A percentile compares a stretch with the other conserved stretches of the same genome.
These are phyloP conservation scores for Syngnathus scovelli DNA, from an alignment of 2,113 vertebrate species.

Conservation along the genomic window DNA sequence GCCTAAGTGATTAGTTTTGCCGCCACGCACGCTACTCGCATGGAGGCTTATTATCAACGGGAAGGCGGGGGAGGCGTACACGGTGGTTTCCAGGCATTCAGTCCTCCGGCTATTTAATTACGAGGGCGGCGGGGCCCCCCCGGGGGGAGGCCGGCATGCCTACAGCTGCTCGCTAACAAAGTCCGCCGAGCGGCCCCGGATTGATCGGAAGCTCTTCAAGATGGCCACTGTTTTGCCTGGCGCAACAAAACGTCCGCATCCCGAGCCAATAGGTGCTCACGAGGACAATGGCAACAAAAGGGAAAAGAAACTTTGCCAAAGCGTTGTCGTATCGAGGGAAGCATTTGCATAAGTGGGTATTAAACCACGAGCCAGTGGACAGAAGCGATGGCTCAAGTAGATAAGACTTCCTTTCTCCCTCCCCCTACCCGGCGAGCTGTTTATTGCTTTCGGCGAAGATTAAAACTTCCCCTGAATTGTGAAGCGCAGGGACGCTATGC, in stretches of 20 bases:
- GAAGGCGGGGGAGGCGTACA: constrained; percentile 31
- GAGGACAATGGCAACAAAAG: not conserved
- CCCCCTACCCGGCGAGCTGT: constrained; percentile 9
- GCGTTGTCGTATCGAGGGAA: constrained; percentile 36
- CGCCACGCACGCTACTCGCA: constrained; percentile 31
- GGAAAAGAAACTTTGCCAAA: constrained; percentile 37
- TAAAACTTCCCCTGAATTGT: not conserved
- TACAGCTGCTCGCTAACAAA: constrained; percentile 54
- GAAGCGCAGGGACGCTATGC: not conserved
- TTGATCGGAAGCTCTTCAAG: constrained; percentile 54
- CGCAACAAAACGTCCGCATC: constrained; percentile 27
- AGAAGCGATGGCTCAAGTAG: constrained; percentile 51
- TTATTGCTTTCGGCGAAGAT: constrained; percentile 24
- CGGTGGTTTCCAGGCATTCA: constrained; percentile 40
- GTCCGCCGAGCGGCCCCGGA: constrained; percentile 53
- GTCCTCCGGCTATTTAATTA: constrained; percentile 62
- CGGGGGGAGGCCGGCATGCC: constrained; percentile 36
- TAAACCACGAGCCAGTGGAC: constrained; percentile 51
- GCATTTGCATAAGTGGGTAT: constrained; percentile 66
- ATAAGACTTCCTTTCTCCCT: constrained; percentile 41
- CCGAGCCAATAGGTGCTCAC: constrained; percentile 13
- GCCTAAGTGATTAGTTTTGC: constrained; percentile 61
- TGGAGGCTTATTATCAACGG: constrained; percentile 37
- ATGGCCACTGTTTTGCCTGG: constrained; percentile 34
- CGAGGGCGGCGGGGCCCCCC: constrained; percentile 39